Base-by-base conservation (phyloP, 1,140 invertebrate genomes). In the Macrosteles quadrilineatus region DNA sequence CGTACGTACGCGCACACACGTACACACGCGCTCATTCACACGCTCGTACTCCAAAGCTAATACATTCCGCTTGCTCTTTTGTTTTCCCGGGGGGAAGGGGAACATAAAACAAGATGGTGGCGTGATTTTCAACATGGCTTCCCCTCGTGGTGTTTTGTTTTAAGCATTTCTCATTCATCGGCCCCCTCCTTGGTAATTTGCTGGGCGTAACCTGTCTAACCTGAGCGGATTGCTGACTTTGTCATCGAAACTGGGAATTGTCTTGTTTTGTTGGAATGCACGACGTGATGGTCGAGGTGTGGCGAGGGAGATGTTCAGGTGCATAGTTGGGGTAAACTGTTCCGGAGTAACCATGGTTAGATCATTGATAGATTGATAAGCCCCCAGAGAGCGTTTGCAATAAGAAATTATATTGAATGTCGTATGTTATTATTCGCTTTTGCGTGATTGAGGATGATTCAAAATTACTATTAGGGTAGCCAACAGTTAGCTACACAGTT, bases 71-170 rank as follows among this genome's bases (percentile, higher is more conserved):
- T 29, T 59, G 55, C 32, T 45, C 31, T 66, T 43, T 40, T 66
- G 31, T 66, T 43, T 43, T 27, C n/a, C 32, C 2, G 29, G 1
- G 23, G 36, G 21, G 23, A 36, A 47, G 21, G 47, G 65, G 65
- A 29, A 11, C 19, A 30, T 53, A 67, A 67, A 67, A 67, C 65
- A 67, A 67, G 65, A 67, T 67, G 65, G 65, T 67, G 65, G 65
- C 65, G 65, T 67, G 65, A 67, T 67, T 67, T 67, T 67, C 50
- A 69, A 69, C 53, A 69, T 69, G 55, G 55, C 50, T 69, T 40
- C 67, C 53, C 55, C 53, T 47, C 53, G 31, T 69, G 53, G 45
- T 69, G 67, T 69, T 69, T 69, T 69, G 67, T 69, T 69, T 69
- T 69, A 57, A 59, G 67, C 47, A 40, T 69, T 67, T 53, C 43